phyloP scores from a whole-genome alignment of 2,113 vertebrate species.

The Zapornia atra region DNA sequence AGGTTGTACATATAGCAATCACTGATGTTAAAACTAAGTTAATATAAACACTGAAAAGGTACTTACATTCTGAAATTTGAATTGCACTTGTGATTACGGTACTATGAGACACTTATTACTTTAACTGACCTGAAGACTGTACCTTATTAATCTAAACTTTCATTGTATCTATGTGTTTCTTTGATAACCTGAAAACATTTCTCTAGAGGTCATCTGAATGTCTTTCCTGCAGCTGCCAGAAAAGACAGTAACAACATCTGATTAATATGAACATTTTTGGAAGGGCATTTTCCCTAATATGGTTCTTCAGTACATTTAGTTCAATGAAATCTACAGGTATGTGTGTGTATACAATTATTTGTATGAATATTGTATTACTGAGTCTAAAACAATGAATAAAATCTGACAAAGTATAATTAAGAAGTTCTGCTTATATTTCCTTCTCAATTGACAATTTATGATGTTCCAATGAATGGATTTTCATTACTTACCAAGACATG shows the following conservation, averaged over 20 bases:
- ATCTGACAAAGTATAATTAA: neutral
- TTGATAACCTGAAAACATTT: neutral
- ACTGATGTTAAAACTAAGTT: neutral
- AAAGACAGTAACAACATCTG: neutral
- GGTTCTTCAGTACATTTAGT: neutral
- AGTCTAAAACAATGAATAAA: neutral
- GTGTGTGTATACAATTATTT: neutral
- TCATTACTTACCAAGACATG: slow-evolving; percentile 82
- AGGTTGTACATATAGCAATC: neutral
- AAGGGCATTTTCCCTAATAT: neutral
- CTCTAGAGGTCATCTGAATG: neutral
- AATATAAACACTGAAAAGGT: neutral
- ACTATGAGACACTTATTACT: neutral
- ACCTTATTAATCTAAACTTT: neutral
- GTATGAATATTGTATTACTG: neutral
- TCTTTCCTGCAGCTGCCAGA: neutral
- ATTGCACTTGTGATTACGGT: neutral
- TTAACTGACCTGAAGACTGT: neutral
- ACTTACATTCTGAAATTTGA: neutral
- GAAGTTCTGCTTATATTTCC: neutral
- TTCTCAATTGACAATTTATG: neutral
- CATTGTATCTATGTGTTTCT: neutral
- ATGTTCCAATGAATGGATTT: neutral
- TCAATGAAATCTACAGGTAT: neutral
- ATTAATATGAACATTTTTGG: neutral